These are phyloP conservation scores for Aquatica leii DNA, from an alignment of 2,888 invertebrate species.

Conservation along the genomic window DNA sequence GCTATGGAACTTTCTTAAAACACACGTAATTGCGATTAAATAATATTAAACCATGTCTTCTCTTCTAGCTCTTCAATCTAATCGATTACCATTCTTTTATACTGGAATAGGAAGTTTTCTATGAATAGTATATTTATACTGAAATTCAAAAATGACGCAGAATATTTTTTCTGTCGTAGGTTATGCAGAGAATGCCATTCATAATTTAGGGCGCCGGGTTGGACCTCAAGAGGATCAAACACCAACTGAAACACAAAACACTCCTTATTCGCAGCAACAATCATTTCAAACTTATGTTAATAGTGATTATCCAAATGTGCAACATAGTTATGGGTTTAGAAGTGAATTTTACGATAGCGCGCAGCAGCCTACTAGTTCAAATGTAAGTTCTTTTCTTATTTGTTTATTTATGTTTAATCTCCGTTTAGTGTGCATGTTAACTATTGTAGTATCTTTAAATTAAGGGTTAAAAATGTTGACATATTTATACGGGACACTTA, in stretches of 20 bases:
- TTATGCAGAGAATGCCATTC: slow-evolving; percentile 28
- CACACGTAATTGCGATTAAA: too few species aligned
- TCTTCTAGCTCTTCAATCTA: too few species aligned
- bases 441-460: neutral
- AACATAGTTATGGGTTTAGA: slow-evolving; percentile 11
- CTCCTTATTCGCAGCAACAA: slow-evolving; percentile 1
- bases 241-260: neutral
- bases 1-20: too few species aligned
- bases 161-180: slow-evolving; percentile 8
- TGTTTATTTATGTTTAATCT: neutral
- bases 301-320: neutral
- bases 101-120: too few species aligned
- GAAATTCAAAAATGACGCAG: neutral
- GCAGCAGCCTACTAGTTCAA: slow-evolving; percentile 16
- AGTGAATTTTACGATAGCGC: neutral
- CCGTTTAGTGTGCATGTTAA: neutral
- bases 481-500: neutral
- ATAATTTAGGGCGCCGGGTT: slow-evolving; percentile 25
- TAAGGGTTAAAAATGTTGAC: neutral
- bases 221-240: slow-evolving; percentile 13
- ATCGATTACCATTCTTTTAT: too few species aligned
- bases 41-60: too few species aligned
- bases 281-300: slow-evolving; percentile 9
- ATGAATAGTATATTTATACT: too few species aligned
- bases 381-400: neutral